phyloP scores from a whole-genome alignment of 2,113 vertebrate genomes.

The Centropus bengalensis region DNA sequence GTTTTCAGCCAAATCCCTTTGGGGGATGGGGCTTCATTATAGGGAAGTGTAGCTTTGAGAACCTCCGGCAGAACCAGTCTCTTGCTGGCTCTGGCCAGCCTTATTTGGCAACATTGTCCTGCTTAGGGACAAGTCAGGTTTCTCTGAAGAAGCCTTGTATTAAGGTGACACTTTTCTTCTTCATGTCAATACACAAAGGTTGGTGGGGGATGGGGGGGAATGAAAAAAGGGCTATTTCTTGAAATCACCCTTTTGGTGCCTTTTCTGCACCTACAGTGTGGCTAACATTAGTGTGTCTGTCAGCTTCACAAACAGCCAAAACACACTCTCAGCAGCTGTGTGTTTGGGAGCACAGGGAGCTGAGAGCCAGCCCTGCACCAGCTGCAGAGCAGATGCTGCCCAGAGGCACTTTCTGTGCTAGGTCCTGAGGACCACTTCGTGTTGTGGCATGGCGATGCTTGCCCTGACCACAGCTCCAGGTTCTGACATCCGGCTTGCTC shows the following conservation, averaged over 20 bases:
- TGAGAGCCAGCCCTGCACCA: background rate
- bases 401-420: background rate
- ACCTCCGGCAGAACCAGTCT: background rate
- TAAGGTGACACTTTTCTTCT: background rate
- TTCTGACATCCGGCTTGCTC: background rate
- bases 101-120: background rate
- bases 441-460: background rate
- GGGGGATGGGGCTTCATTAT: background rate
- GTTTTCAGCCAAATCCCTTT: background rate
- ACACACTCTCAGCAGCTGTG: background rate
- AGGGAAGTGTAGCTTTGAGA: background rate
- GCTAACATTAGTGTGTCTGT: background rate
- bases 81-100: background rate
- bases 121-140: background rate
- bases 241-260: background rate
- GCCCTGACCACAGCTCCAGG: background rate
- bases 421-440: background rate
- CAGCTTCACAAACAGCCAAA: background rate
- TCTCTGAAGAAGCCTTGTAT: background rate
- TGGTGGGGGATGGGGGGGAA: background rate
- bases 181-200: accelerated
- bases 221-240: background rate
- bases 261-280: background rate
- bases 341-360: background rate
- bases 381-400: conserved; percentile 36